phyloP scores from a whole-genome alignment of 2,797 vertebrate genomes.

The Pseudochirops cupreus region DNA sequence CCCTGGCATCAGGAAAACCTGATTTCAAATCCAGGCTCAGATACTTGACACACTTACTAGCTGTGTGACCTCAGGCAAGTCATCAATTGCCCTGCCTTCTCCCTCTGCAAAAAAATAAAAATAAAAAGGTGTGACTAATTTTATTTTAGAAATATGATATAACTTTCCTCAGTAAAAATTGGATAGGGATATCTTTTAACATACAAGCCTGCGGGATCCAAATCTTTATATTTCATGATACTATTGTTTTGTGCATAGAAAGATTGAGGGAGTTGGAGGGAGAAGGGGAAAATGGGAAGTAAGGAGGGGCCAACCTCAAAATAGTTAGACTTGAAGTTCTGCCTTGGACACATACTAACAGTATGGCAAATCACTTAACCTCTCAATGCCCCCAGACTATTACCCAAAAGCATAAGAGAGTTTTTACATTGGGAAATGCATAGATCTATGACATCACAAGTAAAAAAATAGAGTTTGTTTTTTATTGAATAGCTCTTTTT shows the following conservation, averaged over 20 bases:
- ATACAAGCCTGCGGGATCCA: not conserved
- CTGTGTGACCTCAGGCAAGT: too few species aligned
- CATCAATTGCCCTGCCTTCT: too few species aligned
- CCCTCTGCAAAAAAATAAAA: too few species aligned
- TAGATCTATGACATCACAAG: not conserved
- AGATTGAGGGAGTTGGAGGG: not conserved
- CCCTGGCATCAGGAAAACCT: too few species aligned
- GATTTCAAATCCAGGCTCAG: too few species aligned
- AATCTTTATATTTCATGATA: not conserved
- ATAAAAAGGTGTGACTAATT: not conserved
- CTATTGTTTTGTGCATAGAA: not conserved
- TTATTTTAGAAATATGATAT: not conserved
- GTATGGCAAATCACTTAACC: not conserved
- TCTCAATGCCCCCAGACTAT: not conserved
- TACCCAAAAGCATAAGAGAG: not conserved
- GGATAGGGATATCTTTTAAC: not conserved
- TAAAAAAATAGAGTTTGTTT: not conserved
- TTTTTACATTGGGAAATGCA: not conserved
- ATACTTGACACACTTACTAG: too few species aligned
- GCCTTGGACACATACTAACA: not conserved
- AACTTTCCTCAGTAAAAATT: not conserved
- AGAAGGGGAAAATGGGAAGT: not conserved
- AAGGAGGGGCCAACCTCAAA: not conserved
- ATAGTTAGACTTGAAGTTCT: not conserved
- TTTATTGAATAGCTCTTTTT: not conserved